A percentile compares a stretch with the other conserved stretches of the same genome.
Evolutionary conservation across 2,113 vertebrate species (phyloP).

Genomic region (Geococcyx californianus): DNA sequence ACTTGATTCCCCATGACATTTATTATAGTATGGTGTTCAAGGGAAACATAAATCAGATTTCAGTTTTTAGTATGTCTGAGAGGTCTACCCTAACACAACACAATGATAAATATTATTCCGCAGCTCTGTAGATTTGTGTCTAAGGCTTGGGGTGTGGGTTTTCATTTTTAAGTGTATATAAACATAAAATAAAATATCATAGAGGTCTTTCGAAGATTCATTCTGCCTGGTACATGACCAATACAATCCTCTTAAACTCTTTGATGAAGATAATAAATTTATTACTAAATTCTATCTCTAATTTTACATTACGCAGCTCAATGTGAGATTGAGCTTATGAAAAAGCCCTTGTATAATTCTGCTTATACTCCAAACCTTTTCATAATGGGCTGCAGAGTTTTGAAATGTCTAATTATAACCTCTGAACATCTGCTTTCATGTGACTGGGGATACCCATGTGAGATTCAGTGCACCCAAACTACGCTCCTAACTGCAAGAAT

Average conservation of each 20-base stretch:
- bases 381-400: background rate
- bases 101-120: background rate
- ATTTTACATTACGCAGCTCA: background rate
- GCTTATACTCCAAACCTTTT: background rate
- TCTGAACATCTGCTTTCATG: background rate
- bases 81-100: background rate
- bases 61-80: background rate
- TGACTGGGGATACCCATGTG: background rate
- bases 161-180: background rate
- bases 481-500: background rate
- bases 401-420: background rate
- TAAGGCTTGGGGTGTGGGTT: background rate
- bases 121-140: background rate
- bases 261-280: background rate
- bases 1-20: background rate
- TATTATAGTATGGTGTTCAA: background rate
- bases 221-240: background rate
- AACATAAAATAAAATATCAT: background rate
- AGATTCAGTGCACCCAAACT: background rate
- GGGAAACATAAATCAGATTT: background rate
- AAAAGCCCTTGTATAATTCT: background rate
- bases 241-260: background rate
- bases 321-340: background rate
- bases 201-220: background rate
- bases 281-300: background rate